These are phyloP conservation scores for Plotosus lineatus DNA, from an alignment of 2,113 vertebrate genomes.

Conservation along the genomic window DNA sequence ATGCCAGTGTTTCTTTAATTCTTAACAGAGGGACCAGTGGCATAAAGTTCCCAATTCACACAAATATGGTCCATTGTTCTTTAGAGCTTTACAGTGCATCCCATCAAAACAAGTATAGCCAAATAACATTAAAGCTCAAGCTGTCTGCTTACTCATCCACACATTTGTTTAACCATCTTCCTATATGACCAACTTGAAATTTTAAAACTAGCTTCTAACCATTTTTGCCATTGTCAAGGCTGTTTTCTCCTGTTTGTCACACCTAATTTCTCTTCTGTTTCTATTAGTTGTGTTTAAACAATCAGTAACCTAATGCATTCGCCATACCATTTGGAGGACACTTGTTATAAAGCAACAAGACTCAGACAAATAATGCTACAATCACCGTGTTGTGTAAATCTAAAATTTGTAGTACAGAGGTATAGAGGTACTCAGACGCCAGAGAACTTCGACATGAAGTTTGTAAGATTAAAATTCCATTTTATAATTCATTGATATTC, in stretches of 20 bases:
- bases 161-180: not conserved
- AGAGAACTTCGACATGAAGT: not conserved
- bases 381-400: slow-evolving; percentile 12
- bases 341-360: not conserved
- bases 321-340: not conserved
- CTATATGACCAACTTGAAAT: not conserved
- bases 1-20: slow-evolving; percentile 58
- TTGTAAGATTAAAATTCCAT: not conserved
- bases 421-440: not conserved
- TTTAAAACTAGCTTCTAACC: not conserved
- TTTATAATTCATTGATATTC: not conserved
- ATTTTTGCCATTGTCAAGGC: not conserved
- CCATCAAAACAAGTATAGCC: slow-evolving; percentile 29
- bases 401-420: not conserved
- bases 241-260: not conserved
- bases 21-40: slow-evolving; percentile 46
- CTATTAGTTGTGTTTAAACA: not conserved
- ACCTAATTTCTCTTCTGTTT: not conserved
- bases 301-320: slow-evolving; percentile 3
- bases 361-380: slow-evolving; percentile 28
- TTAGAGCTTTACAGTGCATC: slow-evolving; percentile 41
- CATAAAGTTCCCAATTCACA: slow-evolving; percentile 56
- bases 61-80: slow-evolving; percentile 38
- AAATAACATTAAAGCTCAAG: not conserved
- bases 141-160: not conserved